Evolutionary conservation across 2,797 vertebrate species (phyloP), one percentile per base, ranked within the genome.

Genomic region (Delichon dasypus): DNA sequence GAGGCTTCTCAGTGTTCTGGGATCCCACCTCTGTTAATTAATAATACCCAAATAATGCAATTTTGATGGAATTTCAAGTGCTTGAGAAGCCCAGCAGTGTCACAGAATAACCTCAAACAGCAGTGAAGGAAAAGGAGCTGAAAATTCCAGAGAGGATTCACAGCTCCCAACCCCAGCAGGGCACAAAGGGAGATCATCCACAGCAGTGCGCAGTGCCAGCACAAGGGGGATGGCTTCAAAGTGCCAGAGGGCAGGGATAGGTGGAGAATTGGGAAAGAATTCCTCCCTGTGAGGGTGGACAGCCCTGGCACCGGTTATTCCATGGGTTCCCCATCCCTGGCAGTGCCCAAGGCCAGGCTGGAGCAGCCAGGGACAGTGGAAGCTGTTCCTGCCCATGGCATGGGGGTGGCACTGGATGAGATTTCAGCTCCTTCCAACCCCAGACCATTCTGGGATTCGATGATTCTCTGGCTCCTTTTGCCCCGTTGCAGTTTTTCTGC

Each of bases 331-430:
- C 27, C 50, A 57, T 2, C 42, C 42, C 72, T 76, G 72, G 45
- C 3, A 36, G 47, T 38, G 72, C 2, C 62, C 55, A 2, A 9
- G 72, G 30, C 57, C n/a, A 15, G 67, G 47, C 2, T 70, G 65
- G 67, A 47, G 67, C 68, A n/a, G 5, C 48, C 77, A 38, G 67
- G 68, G 2, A 38, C 10, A 47, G 12, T 1, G 48, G 15, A 0
- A 72, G 23, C 23, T 15, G 50, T n/a, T 50, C 29, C 50, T 82
- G 48, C 67, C 67, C 66, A 27, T 4, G 67, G 32, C 45, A 51
- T 5, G 38, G 26, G 54, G 10, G 5, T 42, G 54, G 21, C 10
- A 1, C n/a, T 10, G 50, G 23, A 0, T 27, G 58, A 1, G n/a
- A 4, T 64, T 40, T 10, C 10, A 72, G 34, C n/a, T 64, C 50